Percentiles rank a stretch among this genome's conserved stretches.
Evolutionary conservation across 2,888 invertebrate species (phyloP).

Genomic region (Atethmia centrago): DNA sequence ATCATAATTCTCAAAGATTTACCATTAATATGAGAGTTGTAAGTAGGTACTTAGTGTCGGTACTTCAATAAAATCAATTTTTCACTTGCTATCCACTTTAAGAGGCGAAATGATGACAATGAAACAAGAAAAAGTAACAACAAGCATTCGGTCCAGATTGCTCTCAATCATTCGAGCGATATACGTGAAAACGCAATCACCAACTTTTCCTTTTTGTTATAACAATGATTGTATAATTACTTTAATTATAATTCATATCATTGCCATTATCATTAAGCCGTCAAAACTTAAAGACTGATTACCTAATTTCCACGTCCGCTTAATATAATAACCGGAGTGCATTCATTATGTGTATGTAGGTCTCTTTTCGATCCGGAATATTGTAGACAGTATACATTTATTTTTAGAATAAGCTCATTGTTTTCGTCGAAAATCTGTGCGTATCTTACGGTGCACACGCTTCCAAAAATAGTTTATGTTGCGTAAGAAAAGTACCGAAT

Average conservation of each 20-base stretch:
- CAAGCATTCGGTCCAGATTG: slow-evolving; percentile 35
- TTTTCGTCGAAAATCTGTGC: slow-evolving; percentile 28
- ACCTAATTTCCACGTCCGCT: slow-evolving; percentile 15
- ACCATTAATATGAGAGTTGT: not conserved
- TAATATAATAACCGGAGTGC: slow-evolving; percentile 11
- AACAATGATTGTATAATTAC: slow-evolving; percentile 40
- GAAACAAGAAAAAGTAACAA: slow-evolving; percentile 37
- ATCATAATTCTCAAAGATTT: not conserved
- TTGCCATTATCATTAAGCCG: slow-evolving; percentile 27
- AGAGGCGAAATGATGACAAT: too few relatives aligned
- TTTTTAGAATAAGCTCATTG: slow-evolving; percentile 33
- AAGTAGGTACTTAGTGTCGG: not conserved
- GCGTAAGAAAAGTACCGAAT: slow-evolving; percentile 17
- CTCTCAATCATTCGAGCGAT: slow-evolving; percentile 37
- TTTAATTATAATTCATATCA: slow-evolving; percentile 21
- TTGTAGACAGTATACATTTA: slow-evolving; percentile 21
- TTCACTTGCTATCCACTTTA: too few relatives aligned
- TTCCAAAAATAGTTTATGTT: slow-evolving; percentile 37
- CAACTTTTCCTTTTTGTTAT: slow-evolving; percentile 44
- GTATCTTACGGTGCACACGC: slow-evolving; percentile 19
- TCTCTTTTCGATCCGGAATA: slow-evolving; percentile 3
- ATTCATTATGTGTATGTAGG: slow-evolving; percentile 6
- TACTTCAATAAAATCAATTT: slow-evolving; percentile 18
- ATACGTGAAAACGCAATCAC: slow-evolving; percentile 42
- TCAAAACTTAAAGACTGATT: slow-evolving; percentile 35